Conservation (phyloP, 2,797 vertebrate species). For the Pseudomugil tenellus region DNA sequence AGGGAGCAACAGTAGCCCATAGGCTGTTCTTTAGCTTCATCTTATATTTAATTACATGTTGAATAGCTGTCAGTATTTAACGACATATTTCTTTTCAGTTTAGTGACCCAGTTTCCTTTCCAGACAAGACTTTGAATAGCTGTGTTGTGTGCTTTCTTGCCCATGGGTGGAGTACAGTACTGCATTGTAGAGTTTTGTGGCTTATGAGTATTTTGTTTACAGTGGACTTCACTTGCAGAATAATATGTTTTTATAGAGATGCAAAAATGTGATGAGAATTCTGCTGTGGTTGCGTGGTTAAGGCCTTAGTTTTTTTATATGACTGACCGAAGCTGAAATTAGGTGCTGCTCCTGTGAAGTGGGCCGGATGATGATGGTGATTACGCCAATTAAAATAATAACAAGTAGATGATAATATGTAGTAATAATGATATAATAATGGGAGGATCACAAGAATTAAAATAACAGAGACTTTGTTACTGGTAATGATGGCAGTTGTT, state of each 20-base stretch:
- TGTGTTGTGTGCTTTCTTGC: conserved; percentile 44
- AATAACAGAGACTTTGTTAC: neutral
- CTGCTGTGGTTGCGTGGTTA: conserved; percentile 19
- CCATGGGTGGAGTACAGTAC: conserved; percentile 51
- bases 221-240: conserved; percentile 29
- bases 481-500: neutral
- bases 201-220: conserved; percentile 51
- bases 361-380: conserved; percentile 6
- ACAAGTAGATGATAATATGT: conserved; percentile 7
- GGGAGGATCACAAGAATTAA: conserved; percentile 9
- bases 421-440: neutral
- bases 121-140: conserved; percentile 35
- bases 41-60: conserved; percentile 9
- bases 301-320: conserved; percentile 23
- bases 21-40: neutral
- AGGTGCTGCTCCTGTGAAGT: neutral
- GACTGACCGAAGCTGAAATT: conserved; percentile 22
- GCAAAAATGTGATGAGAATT: conserved; percentile 9
- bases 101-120: conserved; percentile 34
- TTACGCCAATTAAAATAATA: conserved; percentile 28
- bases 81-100: conserved; percentile 24
- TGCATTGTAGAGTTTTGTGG: conserved; percentile 47
- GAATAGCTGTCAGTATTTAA: conserved; percentile 18
- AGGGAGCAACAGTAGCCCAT: neutral
- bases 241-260: conserved; percentile 49